These are phyloP conservation scores for Hirudinaria manillensis DNA, from an alignment of 2,888 invertebrate species.

Conservation along the genomic window DNA sequence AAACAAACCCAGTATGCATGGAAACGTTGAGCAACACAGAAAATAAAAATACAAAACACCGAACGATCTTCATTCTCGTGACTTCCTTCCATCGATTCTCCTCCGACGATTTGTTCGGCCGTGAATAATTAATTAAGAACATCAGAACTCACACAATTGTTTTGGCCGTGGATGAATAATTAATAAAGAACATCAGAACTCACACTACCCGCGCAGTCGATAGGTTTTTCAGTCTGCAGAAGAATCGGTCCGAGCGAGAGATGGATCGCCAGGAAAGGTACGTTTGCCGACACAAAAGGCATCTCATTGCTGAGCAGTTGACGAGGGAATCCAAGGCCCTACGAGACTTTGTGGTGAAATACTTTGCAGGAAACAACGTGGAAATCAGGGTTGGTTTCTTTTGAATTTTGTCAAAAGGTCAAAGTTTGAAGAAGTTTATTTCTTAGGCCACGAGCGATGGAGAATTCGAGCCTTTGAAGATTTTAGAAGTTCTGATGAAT, in stretches of 20 bases:
- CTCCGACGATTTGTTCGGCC: background rate
- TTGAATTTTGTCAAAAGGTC: background rate
- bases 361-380: background rate
- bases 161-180: too few species aligned
- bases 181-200: too few species aligned
- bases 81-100: background rate
- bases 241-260: too few species aligned
- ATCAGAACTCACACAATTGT: background rate
- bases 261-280: background rate
- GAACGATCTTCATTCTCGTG: slow-evolving; percentile 1
- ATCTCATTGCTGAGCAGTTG: too few species aligned
- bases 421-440: background rate
- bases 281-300: background rate
- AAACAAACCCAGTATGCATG: too few species aligned
- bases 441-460: background rate
- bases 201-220: too few species aligned
- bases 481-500: slow-evolving; percentile 20
- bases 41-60: background rate
- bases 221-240: too few species aligned
- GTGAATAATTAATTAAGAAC: too few species aligned
- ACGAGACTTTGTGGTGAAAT: background rate
- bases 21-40: background rate
- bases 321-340: too few species aligned
- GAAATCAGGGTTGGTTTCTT: background rate
- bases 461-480: slow-evolving; percentile 11